Evolutionary conservation across 2,888 invertebrate species (phyloP).

Genomic region (Brenthis ino): DNA sequence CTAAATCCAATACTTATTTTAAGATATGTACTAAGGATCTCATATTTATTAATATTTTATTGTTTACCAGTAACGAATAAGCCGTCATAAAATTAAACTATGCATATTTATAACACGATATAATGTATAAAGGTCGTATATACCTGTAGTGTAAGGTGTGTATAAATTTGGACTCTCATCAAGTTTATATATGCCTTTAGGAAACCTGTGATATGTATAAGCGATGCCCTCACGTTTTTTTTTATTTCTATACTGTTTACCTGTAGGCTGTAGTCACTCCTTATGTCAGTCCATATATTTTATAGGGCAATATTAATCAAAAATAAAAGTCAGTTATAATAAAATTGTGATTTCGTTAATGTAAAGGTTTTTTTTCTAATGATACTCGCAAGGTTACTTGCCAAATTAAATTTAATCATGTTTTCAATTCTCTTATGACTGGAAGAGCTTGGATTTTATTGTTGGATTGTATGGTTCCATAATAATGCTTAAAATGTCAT

Average conservation of each 20-base stretch:
- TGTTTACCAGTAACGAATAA: slow-evolving; percentile 21
- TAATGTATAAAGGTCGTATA: slow-evolving; percentile 26
- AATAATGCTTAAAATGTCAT: too few species aligned
- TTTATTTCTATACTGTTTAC: slow-evolving; percentile 5
- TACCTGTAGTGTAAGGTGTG: slow-evolving; percentile 25
- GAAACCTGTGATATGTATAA: slow-evolving; percentile 36
- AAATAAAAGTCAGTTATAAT: slow-evolving; percentile 1
- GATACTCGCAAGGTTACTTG: too few species aligned
- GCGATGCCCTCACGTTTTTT: slow-evolving; percentile 18
- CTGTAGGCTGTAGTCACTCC: background rate
- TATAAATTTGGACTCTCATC: slow-evolving; percentile 25
- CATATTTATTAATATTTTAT: slow-evolving; percentile 30
- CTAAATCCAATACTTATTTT: slow-evolving; percentile 25
- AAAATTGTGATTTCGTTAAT: background rate
- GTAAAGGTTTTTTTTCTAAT: too few species aligned
- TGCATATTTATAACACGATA: slow-evolving; percentile 25
- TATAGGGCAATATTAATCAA: background rate
- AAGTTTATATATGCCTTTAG: slow-evolving; percentile 34
- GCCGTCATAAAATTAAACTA: slow-evolving; percentile 15
- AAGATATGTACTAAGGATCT: slow-evolving; percentile 34
- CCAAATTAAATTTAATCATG: too few species aligned
- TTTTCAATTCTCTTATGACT: too few species aligned
- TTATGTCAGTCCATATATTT: background rate
- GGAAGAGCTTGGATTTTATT: too few species aligned
- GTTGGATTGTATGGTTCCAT: too few species aligned